Evolutionary conservation across 2,113 vertebrate genomes (phyloP).

Genomic region (Callionymus lyra): DNA sequence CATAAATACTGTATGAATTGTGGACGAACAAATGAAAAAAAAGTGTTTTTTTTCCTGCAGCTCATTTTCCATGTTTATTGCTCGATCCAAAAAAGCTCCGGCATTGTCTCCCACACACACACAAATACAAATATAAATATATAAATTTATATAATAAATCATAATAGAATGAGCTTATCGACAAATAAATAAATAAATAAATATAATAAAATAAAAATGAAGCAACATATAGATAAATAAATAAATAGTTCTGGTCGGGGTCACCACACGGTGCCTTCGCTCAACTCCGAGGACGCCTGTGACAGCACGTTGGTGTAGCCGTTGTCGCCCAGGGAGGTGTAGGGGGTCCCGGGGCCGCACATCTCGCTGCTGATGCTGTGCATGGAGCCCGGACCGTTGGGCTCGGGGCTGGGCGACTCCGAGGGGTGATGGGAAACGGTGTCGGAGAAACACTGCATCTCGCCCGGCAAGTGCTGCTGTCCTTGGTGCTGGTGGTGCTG

Average conservation of each 20-base stretch:
- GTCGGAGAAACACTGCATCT: constrained; percentile 87
- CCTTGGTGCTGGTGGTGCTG: constrained; percentile 65
- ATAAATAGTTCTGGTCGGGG: constrained; percentile 10
- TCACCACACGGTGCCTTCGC: constrained; percentile 95
- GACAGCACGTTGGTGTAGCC: constrained; percentile 91
- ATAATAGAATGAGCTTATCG: constrained; percentile 25
- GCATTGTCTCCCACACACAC: constrained; percentile 11
- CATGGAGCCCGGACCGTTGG: constrained; percentile 80
- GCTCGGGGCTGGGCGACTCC: constrained; percentile 93
- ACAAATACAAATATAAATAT: constrained; percentile 35
- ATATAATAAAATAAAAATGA: constrained; percentile 27
- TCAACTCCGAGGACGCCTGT: constrained; percentile 89
- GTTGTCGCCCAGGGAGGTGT: constrained; percentile 82
- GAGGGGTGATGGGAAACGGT: constrained; percentile 80
- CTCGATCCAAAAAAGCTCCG: constrained; percentile 37
- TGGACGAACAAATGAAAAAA: neutral
- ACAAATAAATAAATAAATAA: constrained; percentile 32
- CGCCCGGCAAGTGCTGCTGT: constrained; percentile 83
- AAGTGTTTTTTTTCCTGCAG: neutral
- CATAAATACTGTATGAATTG: too few relatives aligned
- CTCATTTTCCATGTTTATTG: constrained; percentile 37
- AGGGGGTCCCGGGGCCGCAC: constrained; percentile 84
- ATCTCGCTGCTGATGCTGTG: constrained; percentile 90
- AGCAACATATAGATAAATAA: constrained; percentile 34
- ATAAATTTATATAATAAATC: constrained; percentile 30